These are phyloP conservation scores for Poecilus cupreus DNA, from an alignment of 2,888 invertebrate species.

Conservation along the genomic window DNA sequence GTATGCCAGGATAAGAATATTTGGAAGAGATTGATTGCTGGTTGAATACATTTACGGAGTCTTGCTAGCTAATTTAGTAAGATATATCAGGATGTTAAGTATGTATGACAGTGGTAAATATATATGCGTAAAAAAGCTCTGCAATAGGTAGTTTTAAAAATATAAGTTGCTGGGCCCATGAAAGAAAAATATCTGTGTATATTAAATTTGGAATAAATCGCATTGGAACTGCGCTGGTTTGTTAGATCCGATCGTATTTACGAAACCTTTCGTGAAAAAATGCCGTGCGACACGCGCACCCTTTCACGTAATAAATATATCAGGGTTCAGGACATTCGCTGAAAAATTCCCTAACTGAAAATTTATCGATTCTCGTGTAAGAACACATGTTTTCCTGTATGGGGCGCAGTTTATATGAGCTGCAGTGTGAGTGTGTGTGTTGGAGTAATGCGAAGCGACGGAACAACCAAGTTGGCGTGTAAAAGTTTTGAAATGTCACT, in stretches of 20 bases:
- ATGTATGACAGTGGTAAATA: too few species aligned
- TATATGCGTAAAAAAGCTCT: too few species aligned
- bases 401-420: conserved; percentile 23
- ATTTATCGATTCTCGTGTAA: conserved; percentile 54
- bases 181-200: not conserved
- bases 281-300: conserved; percentile 26
- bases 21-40: too few species aligned
- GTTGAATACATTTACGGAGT: too few species aligned
- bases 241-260: conserved; percentile 29
- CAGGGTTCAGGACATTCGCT: conserved; percentile 34
- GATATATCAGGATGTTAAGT: too few species aligned
- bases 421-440: not conserved
- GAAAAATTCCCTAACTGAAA: conserved; percentile 54
- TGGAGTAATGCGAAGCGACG: conserved; percentile 7
- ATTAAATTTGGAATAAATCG: not conserved
- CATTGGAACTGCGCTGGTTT: conserved; percentile 1
- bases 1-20: too few species aligned
- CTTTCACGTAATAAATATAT: conserved; percentile 52
- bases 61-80: too few species aligned
- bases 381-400: conserved; percentile 49
- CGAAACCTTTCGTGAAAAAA: conserved; percentile 21
- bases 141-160: too few species aligned
- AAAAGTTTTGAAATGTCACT: conserved; percentile 69
- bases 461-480: conserved; percentile 60
- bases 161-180: too few species aligned